These are phyloP conservation scores for Scopus umbretta DNA, from an alignment of 2,113 vertebrate species.

Conservation along the genomic window DNA sequence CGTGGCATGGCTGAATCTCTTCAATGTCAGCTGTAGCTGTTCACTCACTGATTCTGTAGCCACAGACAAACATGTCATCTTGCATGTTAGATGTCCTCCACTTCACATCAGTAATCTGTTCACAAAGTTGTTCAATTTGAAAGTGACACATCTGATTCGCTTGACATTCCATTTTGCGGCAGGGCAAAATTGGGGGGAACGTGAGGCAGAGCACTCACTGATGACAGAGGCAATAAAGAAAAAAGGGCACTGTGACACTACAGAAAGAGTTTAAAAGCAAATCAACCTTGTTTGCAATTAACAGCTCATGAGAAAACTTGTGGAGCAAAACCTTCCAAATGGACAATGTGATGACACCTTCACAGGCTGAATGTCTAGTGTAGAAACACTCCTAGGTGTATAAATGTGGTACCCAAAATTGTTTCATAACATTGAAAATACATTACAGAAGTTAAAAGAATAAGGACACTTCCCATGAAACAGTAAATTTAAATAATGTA, in stretches of 20 bases:
- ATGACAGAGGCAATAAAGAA: not conserved
- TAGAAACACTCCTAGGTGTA: not conserved
- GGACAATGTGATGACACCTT: not conserved
- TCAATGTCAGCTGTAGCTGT: constrained; percentile 2
- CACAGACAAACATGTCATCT: not conserved
- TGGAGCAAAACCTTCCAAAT: not conserved
- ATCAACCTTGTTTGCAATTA: not conserved
- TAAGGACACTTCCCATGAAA: not conserved
- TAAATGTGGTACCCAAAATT: not conserved
- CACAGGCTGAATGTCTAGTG: not conserved
- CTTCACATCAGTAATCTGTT: constrained; percentile 18
- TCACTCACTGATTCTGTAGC: not conserved
- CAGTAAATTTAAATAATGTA: not conserved
- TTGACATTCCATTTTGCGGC: constrained; percentile 16
- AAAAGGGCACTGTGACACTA: not conserved
- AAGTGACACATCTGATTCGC: constrained; percentile 36
- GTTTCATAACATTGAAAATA: not conserved
- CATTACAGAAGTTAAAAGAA: not conserved
- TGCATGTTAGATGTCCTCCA: not conserved
- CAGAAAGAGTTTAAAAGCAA: constrained; percentile 1
- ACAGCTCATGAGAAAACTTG: not conserved
- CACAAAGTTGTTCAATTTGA: constrained; percentile 41
- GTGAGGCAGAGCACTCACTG: not conserved
- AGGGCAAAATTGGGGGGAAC: not conserved
- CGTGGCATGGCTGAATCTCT: not conserved